Base-by-base conservation (phyloP, 2,797 vertebrate species). In the Enteromius unitaeniatus region DNA sequence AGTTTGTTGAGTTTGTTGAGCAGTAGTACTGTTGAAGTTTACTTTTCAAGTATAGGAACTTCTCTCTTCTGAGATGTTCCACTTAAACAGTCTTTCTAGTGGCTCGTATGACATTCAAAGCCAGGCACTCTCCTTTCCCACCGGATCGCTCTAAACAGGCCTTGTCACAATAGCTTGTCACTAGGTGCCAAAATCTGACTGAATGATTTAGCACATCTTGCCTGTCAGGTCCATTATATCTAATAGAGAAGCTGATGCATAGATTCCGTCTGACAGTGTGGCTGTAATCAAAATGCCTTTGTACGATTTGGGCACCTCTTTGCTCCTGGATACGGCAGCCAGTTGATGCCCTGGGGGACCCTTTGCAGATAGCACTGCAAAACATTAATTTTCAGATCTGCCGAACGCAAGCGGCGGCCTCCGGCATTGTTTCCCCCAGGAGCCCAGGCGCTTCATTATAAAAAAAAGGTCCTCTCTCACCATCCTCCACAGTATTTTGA, bases 301-400 rank as follows among this genome's bases (percentile, higher is more conserved):
- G 89, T 86, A 83, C 81, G 88, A 87, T 92, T 91, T 88, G 86
- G 89, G 91, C 85, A 88, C 34, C 86, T 87, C 64, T 79, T 84
- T 84, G 82, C 86, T 90, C 90, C 51, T 81, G 89, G 88, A 82
- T 88, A 88, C 69, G 87, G 87, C 86, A 85, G 84, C 72, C 82
- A 82, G 86, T 51, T 83, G 21, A 78, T 86, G 90, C 91, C 82
- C 87, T 88, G 70, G 80, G 87, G 89, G 92, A 93, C 92, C 88
- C 93, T 89, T 85, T 89, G 83, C 84, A 89, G 89, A 89, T 89
- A 88, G 88, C 90, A 88, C 88, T 89, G 92, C 85, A 85, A 88
- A 90, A 91, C 91, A 90, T 93, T 93, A 84, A 94, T 94, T 95
- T 94, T 92, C 92, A 94, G 91, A 91, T 91, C 90, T 19, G 84